Percentiles rank a stretch among this genome's conserved stretches.
Evolutionary conservation across 2,888 invertebrate genomes (phyloP).

Genomic region (Drepana falcataria): DNA sequence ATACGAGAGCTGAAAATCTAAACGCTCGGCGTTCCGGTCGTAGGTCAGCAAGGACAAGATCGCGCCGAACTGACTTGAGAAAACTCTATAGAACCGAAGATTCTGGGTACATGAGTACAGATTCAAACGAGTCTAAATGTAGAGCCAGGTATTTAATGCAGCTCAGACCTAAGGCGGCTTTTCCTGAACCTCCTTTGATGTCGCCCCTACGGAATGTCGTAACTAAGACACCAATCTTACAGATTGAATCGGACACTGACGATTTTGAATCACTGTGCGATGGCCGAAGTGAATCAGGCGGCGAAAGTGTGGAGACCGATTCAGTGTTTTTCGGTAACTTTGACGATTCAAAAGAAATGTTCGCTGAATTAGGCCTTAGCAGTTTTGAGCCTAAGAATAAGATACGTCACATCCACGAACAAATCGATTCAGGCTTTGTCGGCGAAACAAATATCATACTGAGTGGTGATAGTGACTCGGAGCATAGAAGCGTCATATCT

Average conservation of each 20-base stretch:
- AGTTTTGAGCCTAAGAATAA: constrained; percentile 45
- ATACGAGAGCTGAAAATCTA: constrained; percentile 51
- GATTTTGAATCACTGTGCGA: constrained; percentile 88
- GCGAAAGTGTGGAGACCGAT: constrained; percentile 91
- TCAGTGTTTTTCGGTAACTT: constrained; percentile 91
- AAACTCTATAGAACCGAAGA: constrained; percentile 80
- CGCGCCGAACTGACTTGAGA: constrained; percentile 58
- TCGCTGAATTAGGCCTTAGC: constrained; percentile 54
- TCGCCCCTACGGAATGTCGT: constrained; percentile 27
- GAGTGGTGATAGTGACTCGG: constrained; percentile 72
- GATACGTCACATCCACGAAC: constrained; percentile 43
- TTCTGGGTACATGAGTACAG: constrained; percentile 91
- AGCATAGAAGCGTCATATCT: constrained; percentile 71
- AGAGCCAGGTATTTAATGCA: constrained; percentile 70
- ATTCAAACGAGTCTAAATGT: constrained; percentile 82
- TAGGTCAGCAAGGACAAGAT: constrained; percentile 59
- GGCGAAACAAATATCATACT: constrained; percentile 70
- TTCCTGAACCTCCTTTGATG: constrained; percentile 38
- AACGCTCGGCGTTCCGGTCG: constrained; percentile 61
- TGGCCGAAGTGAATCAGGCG: constrained; percentile 91
- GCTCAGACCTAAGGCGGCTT: constrained; percentile 47
- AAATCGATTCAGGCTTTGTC: constrained; percentile 69
- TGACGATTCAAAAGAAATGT: constrained; percentile 64
- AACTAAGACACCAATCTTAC: constrained; percentile 42
- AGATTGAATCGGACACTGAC: constrained; percentile 80